phyloP scores from a whole-genome alignment of 2,888 invertebrate species.

The Empis stercorea region DNA sequence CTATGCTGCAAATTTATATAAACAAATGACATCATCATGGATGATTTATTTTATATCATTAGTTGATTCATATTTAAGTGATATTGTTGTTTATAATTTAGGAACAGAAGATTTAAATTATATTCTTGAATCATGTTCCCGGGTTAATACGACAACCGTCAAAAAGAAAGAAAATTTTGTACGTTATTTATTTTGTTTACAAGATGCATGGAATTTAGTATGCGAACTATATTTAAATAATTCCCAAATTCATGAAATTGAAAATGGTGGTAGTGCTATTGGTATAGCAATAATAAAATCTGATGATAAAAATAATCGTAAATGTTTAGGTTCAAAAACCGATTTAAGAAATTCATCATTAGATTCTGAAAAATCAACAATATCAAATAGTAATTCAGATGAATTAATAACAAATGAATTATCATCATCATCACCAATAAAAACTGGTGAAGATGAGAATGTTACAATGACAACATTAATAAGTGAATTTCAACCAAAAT shows the following conservation, averaged over 20 bases:
- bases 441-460: constrained; percentile 29
- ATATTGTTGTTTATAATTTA: constrained; percentile 50
- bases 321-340: background rate
- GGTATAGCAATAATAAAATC: too few species aligned
- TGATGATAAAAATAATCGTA: constrained; percentile 15
- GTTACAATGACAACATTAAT: constrained; percentile 35
- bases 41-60: constrained; percentile 76
- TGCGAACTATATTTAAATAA: constrained; percentile 44
- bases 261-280: constrained; percentile 29
- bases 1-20: constrained; percentile 79
- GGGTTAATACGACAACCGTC: constrained; percentile 39
- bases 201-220: constrained; percentile 47
- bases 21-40: constrained; percentile 85
- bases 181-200: constrained; percentile 46
- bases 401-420: constrained; percentile 1
- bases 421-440: constrained; percentile 21
- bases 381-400: constrained; percentile 8
- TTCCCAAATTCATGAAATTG: constrained; percentile 31
- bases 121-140: constrained; percentile 46
- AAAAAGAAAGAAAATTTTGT: constrained; percentile 45
- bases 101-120: constrained; percentile 48
- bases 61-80: constrained; percentile 70
- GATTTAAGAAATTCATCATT: background rate
- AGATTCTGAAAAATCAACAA: constrained; percentile 12
- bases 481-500: constrained; percentile 34